These are phyloP conservation scores for Anthrax anthrax DNA, from an alignment of 2,888 invertebrate genomes.

Conservation along the genomic window DNA sequence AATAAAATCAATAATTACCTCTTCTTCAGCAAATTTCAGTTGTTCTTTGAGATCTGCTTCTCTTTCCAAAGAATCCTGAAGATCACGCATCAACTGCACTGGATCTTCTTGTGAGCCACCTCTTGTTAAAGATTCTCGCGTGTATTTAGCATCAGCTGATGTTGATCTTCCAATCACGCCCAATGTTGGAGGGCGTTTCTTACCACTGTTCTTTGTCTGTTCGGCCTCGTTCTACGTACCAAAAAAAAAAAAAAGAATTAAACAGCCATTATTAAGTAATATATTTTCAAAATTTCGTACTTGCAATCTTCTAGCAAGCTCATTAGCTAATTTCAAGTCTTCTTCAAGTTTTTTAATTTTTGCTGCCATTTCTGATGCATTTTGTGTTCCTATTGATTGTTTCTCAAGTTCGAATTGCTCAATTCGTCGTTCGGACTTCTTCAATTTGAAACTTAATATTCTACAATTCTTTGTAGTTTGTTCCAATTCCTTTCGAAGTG, in stretches of 20 bases:
- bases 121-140: slow-evolving; percentile 57
- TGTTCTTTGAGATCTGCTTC: slow-evolving; percentile 91
- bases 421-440: slow-evolving; percentile 83
- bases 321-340: slow-evolving; percentile 68
- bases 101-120: slow-evolving; percentile 72
- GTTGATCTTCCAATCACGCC: slow-evolving; percentile 41
- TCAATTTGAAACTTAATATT: slow-evolving; percentile 91
- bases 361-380: slow-evolving; percentile 46
- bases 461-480: slow-evolving; percentile 96
- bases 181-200: slow-evolving; percentile 45
- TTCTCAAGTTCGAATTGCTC: slow-evolving; percentile 82
- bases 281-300: slow-evolving; percentile 17
- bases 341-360: slow-evolving; percentile 71
- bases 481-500: slow-evolving; percentile 87
- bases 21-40: slow-evolving; percentile 82
- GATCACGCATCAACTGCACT: slow-evolving; percentile 65
- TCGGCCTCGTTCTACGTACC: slow-evolving; percentile 22
- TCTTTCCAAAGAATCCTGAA: slow-evolving; percentile 82
- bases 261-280: not conserved
- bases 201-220: slow-evolving; percentile 27
- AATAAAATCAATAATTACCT: slow-evolving; percentile 40
- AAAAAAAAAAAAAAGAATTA: not conserved
- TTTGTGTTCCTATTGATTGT: slow-evolving; percentile 46
- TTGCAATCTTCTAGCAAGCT: slow-evolving; percentile 54
- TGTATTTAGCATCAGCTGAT: slow-evolving; percentile 54